Conservation (phyloP, 2,113 vertebrate genomes). For the Emydura subglobosa region DNA sequence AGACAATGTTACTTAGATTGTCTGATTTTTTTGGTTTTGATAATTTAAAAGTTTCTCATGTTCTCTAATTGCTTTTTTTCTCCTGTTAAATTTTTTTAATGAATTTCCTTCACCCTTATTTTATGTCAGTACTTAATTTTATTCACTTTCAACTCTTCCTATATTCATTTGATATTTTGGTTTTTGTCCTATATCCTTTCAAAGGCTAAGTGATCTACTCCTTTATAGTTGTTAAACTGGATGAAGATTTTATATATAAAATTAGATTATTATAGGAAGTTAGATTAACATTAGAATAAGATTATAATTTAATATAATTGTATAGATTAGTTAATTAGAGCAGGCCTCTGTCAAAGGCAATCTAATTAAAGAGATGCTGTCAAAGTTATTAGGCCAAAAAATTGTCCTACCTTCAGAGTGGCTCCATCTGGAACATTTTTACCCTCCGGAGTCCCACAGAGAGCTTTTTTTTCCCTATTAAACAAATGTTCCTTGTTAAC, state of each 20-base stretch:
- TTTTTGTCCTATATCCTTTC: neutral
- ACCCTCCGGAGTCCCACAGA: neutral
- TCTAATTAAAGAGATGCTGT: neutral
- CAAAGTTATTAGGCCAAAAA: neutral
- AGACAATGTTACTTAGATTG: neutral
- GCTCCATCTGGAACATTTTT: neutral
- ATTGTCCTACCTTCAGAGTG: neutral
- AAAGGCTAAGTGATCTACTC: neutral
- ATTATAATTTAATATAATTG: neutral
- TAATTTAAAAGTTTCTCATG: neutral
- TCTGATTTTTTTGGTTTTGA: neutral
- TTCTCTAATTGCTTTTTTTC: neutral
- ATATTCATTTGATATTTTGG: neutral
- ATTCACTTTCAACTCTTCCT: neutral
- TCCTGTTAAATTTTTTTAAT: neutral
- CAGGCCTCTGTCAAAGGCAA: fast-evolving
- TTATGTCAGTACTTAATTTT: neutral
- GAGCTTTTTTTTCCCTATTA: neutral
- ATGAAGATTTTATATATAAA: neutral
- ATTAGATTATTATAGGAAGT: neutral
- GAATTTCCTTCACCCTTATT: neutral
- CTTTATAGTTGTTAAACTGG: neutral
- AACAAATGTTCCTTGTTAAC: neutral
- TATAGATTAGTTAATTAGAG: neutral
- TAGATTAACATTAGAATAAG: neutral